These are phyloP conservation scores for Drosophila tropicalis DNA, from an alignment of 1,140 invertebrate genomes.

Conservation along the genomic window DNA sequence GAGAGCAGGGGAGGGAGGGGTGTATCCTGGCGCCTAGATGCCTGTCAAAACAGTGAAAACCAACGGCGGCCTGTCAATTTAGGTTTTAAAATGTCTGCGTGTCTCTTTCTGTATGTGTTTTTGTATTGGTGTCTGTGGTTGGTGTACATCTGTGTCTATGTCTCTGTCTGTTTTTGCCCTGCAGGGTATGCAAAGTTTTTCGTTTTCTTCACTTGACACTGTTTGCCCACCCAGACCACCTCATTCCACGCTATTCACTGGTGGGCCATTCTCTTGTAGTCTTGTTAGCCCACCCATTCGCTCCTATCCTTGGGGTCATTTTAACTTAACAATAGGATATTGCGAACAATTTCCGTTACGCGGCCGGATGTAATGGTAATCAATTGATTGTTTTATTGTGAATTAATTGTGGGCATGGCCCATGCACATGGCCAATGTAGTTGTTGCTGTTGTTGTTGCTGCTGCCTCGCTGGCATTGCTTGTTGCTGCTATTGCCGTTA, in stretches of 20 bases:
- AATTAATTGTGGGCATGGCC: conserved; percentile 74
- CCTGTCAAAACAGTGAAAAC: conserved; percentile 60
- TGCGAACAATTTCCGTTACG: conserved; percentile 74
- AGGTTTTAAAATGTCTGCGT: conserved; percentile 50
- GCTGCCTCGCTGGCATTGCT: neutral
- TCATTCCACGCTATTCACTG: neutral
- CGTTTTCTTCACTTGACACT: conserved; percentile 16
- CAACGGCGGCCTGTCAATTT: conserved; percentile 52
- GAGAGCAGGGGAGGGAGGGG: neutral
- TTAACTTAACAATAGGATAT: conserved; percentile 72
- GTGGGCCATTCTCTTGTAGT: neutral
- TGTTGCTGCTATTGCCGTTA: conserved; percentile 18
- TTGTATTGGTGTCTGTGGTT: conserved; percentile 1
- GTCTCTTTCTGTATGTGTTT: conserved; percentile 17
- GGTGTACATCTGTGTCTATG: neutral
- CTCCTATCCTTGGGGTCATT: conserved; percentile 30
- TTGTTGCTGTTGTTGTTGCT: conserved; percentile 29
- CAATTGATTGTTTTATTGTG: conserved; percentile 82
- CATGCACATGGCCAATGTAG: conserved; percentile 60
- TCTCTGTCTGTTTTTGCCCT: conserved; percentile 17
- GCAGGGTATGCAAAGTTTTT: conserved; percentile 45
- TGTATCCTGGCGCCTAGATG: conserved; percentile 15
- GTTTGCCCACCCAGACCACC: neutral
- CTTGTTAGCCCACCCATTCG: neutral
- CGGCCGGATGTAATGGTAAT: conserved; percentile 77